phyloP scores from a whole-genome alignment of 2,113 vertebrate species.

The Perca flavescens region DNA sequence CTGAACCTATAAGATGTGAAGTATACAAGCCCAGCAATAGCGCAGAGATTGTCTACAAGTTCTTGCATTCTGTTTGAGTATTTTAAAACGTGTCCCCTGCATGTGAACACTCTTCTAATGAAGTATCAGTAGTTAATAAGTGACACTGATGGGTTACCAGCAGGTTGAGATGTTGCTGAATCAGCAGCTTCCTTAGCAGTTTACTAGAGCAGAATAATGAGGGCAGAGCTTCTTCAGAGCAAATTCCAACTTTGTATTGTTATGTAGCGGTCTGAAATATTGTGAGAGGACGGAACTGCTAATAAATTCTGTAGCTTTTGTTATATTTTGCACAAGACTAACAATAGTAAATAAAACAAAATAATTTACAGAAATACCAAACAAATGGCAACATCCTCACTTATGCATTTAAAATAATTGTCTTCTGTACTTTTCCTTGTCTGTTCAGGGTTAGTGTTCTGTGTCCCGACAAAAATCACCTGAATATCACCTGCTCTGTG shows the following conservation, averaged over 20 bases:
- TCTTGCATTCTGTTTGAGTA: constrained; percentile 13
- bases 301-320: background rate
- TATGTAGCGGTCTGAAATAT: background rate
- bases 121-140: constrained; percentile 55
- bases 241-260: constrained; percentile 32
- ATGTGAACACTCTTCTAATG: background rate
- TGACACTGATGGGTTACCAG: constrained; percentile 37
- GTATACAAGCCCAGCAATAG: background rate
- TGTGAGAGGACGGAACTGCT: background rate
- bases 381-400: background rate
- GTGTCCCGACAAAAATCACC: background rate
- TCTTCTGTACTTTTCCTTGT: background rate
- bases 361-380: background rate
- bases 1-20: constrained; percentile 15
- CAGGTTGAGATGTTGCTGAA: constrained; percentile 52
- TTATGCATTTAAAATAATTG: background rate
- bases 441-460: background rate
- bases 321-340: background rate
- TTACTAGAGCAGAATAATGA: constrained; percentile 49
- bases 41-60: background rate
- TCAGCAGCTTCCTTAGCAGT: constrained; percentile 48
- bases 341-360: background rate
- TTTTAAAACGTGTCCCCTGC: constrained; percentile 10
- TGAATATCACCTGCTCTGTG: background rate
- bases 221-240: constrained; percentile 10